phyloP scores from a whole-genome alignment of 2,888 invertebrate species.

The Trachelus troglodyta region DNA sequence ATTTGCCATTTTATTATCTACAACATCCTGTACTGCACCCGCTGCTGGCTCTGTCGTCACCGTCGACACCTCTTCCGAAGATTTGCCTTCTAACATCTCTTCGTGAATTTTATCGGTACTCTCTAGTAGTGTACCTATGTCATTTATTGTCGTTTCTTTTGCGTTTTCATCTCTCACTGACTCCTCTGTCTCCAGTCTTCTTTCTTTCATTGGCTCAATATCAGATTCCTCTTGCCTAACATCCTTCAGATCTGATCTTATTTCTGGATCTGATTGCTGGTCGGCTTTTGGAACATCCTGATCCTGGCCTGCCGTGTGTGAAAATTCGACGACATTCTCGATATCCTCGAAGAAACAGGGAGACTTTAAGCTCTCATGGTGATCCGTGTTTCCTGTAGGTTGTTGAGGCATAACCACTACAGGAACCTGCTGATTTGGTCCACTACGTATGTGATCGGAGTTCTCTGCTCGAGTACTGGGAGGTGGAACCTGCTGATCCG shows the following conservation, averaged over 20 bases:
- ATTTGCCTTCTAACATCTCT: not conserved
- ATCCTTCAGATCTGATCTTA: not conserved
- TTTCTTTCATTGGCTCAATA: not conserved
- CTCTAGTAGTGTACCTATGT: not conserved
- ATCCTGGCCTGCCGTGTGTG: not conserved
- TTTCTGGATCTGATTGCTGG: not conserved
- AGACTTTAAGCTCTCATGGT: not conserved
- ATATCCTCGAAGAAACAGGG: not conserved
- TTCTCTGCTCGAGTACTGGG: not conserved
- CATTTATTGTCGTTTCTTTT: not conserved
- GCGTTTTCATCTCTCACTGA: not conserved
- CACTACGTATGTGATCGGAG: not conserved
- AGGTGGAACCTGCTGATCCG: constrained; percentile 2
- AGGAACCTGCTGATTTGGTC: not conserved
- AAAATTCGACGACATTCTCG: not conserved
- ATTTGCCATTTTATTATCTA: not conserved
- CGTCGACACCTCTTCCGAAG: not conserved
- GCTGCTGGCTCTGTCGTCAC: not conserved
- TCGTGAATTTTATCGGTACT: not conserved
- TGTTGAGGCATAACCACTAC: not conserved
- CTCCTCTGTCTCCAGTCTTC: not conserved
- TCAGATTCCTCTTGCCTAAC: not conserved
- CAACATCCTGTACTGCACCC: not conserved
- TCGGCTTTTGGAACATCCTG: not conserved
- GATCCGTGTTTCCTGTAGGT: not conserved